Evolutionary conservation across 2,797 vertebrate genomes (phyloP).

Genomic region (Hirundo rustica): DNA sequence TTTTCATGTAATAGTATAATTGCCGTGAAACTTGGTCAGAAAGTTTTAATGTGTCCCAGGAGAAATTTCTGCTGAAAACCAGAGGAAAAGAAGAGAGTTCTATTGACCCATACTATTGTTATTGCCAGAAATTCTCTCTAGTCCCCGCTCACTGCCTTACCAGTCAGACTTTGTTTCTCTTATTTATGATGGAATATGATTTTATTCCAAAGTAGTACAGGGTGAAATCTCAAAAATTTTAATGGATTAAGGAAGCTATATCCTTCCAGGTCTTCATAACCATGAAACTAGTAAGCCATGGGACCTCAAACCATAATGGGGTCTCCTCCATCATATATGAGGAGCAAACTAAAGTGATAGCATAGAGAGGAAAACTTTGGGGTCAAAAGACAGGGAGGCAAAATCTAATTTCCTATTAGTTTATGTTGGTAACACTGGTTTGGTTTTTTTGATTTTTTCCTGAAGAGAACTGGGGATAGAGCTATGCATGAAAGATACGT

Average conservation of each 20-base stretch:
- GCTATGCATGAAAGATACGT: neutral
- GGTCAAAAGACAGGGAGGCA: neutral
- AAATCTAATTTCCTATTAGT: neutral
- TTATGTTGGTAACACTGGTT: neutral
- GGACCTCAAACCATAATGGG: neutral
- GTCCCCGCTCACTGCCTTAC: neutral
- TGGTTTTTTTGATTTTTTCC: neutral
- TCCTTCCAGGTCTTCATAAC: neutral
- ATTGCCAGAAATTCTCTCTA: neutral
- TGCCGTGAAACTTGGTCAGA: neutral
- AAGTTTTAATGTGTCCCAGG: neutral
- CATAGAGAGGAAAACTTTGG: neutral
- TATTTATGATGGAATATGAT: neutral
- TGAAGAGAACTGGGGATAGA: neutral
- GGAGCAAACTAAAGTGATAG: neutral
- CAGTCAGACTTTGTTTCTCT: neutral
- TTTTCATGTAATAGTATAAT: neutral
- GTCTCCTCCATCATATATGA: neutral
- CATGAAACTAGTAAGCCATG: neutral
- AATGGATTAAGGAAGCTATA: neutral
- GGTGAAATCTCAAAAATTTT: neutral
- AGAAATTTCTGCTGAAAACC: neutral
- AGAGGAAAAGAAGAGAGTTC: neutral
- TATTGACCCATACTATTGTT: neutral
- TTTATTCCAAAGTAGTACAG: neutral